A percentile compares a stretch with the other conserved stretches of the same genome.
phyloP scores from a whole-genome alignment of 2,113 vertebrate species.

The Rhizomys pruinosus region DNA sequence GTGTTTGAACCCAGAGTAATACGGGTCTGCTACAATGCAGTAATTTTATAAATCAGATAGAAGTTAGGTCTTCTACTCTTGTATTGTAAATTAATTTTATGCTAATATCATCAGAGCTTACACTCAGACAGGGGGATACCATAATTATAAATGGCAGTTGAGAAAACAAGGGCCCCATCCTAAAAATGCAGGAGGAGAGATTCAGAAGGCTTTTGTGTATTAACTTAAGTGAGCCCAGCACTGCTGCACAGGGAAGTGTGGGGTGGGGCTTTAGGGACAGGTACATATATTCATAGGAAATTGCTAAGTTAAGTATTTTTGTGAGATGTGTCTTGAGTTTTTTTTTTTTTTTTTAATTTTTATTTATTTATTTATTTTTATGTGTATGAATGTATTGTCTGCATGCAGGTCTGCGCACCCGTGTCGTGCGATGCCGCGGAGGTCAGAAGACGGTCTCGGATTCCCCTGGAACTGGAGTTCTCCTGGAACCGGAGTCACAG shows the following conservation, averaged over 20 bases:
- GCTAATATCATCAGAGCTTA: slow-evolving; percentile 51
- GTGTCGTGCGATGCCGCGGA: no score
- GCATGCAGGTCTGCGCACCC: no score
- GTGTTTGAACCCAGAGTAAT: not conserved
- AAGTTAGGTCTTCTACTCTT: not conserved
- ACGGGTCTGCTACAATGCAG: slow-evolving; percentile 20
- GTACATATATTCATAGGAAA: not conserved
- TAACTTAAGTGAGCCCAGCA: slow-evolving; percentile 13
- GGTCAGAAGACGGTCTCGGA: no score
- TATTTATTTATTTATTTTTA: no score
- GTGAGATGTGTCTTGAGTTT: not conserved
- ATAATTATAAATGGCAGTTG: slow-evolving; percentile 48
- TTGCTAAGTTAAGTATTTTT: slow-evolving; percentile 7
- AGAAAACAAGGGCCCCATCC: slow-evolving; percentile 43
- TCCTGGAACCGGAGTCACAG: no score
- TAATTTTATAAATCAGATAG: not conserved
- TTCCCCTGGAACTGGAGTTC: no score
- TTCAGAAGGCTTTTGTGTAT: slow-evolving; percentile 18
- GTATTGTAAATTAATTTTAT: slow-evolving; percentile 57
- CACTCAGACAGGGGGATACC: slow-evolving; percentile 16
- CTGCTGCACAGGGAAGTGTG: not conserved
- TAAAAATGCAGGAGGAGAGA: slow-evolving; percentile 59
- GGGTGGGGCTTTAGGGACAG: not conserved
- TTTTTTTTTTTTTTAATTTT: no score
- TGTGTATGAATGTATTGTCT: no score